phyloP scores from a whole-genome alignment of 2,797 vertebrate species.

The Channallabes apus region DNA sequence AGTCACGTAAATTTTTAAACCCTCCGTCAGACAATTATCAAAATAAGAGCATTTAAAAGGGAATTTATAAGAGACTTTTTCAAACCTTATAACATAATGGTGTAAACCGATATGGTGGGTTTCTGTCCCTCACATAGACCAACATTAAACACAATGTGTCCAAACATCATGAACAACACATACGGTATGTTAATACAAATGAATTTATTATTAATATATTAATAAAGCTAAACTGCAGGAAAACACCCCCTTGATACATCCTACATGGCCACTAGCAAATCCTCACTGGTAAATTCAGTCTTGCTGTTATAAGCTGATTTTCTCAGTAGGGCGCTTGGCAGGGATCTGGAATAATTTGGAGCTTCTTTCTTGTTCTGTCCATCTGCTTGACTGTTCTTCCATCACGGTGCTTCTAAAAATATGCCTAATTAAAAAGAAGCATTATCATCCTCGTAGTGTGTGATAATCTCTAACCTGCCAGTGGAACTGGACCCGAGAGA shows the following conservation, averaged over 20 bases:
- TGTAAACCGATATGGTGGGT: background rate
- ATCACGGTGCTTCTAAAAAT: conserved; percentile 44
- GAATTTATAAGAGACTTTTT: background rate
- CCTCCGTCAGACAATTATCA: background rate
- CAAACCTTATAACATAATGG: background rate
- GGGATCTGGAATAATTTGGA: conserved; percentile 34
- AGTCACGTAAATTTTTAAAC: background rate
- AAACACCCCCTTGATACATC: background rate
- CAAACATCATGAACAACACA: conserved; percentile 4
- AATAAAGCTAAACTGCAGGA: background rate
- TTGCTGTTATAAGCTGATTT: conserved; percentile 18
- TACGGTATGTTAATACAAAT: background rate
- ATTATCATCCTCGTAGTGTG: conserved; percentile 23
- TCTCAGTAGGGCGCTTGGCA: conserved; percentile 13
- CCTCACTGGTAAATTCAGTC: background rate
- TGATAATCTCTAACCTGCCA: conserved; percentile 35
- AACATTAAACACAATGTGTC: background rate
- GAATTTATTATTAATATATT: background rate
- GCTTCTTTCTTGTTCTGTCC: conserved; percentile 32
- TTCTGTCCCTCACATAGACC: background rate
- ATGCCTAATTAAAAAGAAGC: conserved; percentile 45
- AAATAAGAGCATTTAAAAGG: background rate
- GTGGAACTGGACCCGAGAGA: conserved; percentile 25
- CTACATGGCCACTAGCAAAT: background rate
- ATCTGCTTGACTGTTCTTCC: conserved; percentile 45